Evolutionary conservation across 2,888 invertebrate genomes (phyloP).

Genomic region (Callimorpha dominula): DNA sequence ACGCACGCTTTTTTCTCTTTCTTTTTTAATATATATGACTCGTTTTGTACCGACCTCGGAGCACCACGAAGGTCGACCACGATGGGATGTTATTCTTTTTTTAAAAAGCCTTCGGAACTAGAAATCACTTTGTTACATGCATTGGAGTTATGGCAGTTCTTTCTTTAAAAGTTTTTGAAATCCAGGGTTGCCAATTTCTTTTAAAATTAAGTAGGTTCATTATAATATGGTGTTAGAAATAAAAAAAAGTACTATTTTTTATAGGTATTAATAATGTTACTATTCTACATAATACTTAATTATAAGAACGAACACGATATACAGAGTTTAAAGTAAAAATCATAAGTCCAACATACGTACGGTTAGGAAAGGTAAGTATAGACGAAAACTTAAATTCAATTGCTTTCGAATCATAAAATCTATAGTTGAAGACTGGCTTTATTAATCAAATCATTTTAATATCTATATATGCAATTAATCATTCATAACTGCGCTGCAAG

Average conservation of each 20-base stretch:
- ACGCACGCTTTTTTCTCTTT: conserved; percentile 60
- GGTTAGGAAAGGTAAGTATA: too few species aligned
- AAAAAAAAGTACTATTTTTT: neutral
- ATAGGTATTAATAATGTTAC: too few species aligned
- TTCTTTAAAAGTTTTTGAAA: conserved; percentile 16
- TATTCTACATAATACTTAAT: neutral
- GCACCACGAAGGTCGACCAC: conserved; percentile 59
- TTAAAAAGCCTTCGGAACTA: conserved; percentile 33
- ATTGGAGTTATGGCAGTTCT: conserved; percentile 35
- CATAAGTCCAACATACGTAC: too few species aligned
- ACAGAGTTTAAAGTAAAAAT: neutral
- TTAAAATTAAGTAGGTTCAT: neutral
- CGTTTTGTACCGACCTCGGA: conserved; percentile 67
- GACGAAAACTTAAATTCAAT: too few species aligned
- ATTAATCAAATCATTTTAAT: too few species aligned
- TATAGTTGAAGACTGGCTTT: too few species aligned
- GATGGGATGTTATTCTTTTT: conserved; percentile 49
- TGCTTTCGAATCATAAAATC: too few species aligned
- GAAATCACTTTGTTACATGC: conserved; percentile 49
- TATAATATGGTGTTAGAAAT: neutral
- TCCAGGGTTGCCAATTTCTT: conserved; percentile 5
- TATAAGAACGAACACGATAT: neutral
- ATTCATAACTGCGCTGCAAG: too few species aligned
- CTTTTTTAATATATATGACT: conserved; percentile 57
- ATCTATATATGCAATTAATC: too few species aligned